Evolutionary conservation across 2,888 invertebrate genomes (phyloP), one percentile per base, ranked within the genome.

Genomic region (Sicus ferrugineus): DNA sequence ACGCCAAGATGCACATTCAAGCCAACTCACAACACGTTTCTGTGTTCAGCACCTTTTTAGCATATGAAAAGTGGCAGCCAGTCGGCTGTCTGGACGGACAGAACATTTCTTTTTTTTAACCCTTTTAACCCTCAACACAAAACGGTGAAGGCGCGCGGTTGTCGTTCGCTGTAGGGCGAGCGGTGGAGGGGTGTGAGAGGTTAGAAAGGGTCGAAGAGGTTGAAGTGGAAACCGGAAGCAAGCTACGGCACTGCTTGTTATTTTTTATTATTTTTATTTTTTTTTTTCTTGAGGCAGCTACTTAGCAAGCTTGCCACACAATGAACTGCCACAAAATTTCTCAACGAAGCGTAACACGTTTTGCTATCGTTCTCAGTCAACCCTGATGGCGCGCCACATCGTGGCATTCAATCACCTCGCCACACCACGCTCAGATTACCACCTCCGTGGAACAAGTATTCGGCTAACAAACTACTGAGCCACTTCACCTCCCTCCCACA

Each of bases 11-110:
- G 68, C 46, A 52, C 30, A 38, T 26, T 54, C 62, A 34, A 38
- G 23, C 26, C n/a, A 30, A 59, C 56, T n/a, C 28, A n/a, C n/a
- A 34, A 26, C n/a, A 34, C 42, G 23, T 1, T 9, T 23, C 14
- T 23, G 14, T 11, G 2, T 9, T 9, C 34, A 54, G 23, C 58
- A 63, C 68, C 68, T 68, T 63, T 61, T 63, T 31, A 48, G 68
- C 63, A 63, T 68, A 63, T 69, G 56, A 69, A 64, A 48, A 19
- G 19, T 59, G 42, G 52, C 54, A 54, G 50, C 52, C 31, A 66
- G 38, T 52, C 26, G 52, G 5, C 26, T 6, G 5, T 52, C 28
- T 11, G 3, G 54, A 7, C 16, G n/a, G 46, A 16, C 46, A 6
- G 9, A 5, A 3, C 23, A 54, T 54, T 54, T n/a, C n/a, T 46